These are phyloP conservation scores for Motacilla tschutschensis DNA, from an alignment of 2,113 vertebrate species.

Conservation along the genomic window DNA sequence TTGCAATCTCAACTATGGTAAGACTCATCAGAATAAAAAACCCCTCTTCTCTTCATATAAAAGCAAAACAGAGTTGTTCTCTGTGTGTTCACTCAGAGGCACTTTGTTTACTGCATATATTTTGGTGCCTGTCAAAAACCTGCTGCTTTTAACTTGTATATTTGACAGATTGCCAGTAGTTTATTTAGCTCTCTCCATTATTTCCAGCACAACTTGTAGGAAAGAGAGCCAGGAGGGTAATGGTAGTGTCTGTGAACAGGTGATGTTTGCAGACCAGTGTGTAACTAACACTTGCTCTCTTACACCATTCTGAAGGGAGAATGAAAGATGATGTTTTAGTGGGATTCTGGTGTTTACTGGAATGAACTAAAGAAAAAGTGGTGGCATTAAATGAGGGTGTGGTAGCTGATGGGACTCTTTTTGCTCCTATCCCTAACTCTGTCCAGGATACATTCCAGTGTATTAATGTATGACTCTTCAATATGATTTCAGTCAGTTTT, in stretches of 20 bases:
- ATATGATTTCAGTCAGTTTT: neutral
- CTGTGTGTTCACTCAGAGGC: neutral
- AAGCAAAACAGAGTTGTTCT: neutral
- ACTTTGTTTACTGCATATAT: neutral
- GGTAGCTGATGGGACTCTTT: neutral
- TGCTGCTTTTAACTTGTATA: neutral
- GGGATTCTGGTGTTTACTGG: neutral
- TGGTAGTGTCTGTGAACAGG: neutral
- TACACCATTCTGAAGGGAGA: neutral
- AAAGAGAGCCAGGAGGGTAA: neutral
- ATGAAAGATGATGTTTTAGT: neutral
- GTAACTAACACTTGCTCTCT: neutral
- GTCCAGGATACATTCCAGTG: neutral
- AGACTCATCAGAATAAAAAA: neutral
- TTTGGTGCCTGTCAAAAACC: neutral
- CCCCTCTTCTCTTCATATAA: neutral
- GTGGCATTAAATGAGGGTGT: neutral
- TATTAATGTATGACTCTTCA: neutral
- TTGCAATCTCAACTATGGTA: conserved; percentile 95
- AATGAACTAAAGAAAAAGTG: neutral
- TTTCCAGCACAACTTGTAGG: neutral
- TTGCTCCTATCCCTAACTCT: neutral
- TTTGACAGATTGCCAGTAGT: neutral
- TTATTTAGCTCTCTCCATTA: neutral
- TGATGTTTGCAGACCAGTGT: neutral